Conservation (phyloP, 2,888 invertebrate species). For the Carpatolechia fugitivella region DNA sequence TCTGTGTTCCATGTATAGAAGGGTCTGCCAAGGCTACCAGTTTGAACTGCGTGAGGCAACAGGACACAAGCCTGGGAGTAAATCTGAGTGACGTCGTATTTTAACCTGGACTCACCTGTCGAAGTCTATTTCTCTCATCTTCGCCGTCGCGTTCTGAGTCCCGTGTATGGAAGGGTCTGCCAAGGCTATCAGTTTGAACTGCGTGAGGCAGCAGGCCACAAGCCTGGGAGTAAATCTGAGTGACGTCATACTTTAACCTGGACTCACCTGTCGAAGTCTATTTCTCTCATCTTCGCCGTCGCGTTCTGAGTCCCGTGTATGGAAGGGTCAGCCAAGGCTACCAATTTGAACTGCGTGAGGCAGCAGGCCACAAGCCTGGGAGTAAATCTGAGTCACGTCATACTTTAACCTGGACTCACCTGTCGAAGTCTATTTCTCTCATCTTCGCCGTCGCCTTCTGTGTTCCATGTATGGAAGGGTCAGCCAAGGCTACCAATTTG, state of each 20-base stretch:
- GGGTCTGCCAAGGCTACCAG: constrained; percentile 90
- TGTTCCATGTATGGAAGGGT: constrained; percentile 90
- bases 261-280: constrained; percentile 7
- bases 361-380: too few species aligned
- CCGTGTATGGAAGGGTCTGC: constrained; percentile 94
- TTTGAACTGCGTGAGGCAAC: too few species aligned
- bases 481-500: constrained; percentile 86
- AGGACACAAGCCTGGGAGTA: too few species aligned
- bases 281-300: constrained; percentile 84
- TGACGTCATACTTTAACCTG: too few species aligned
- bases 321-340: constrained; percentile 91
- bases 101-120: constrained; percentile 4
- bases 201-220: too few species aligned
- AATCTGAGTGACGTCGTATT: too few species aligned
- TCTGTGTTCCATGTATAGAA: constrained; percentile 88
- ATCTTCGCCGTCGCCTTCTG: constrained; percentile 86
- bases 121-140: constrained; percentile 82
- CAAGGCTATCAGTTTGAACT: constrained; percentile 80
- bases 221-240: too few species aligned
- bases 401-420: neutral
- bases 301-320: constrained; percentile 91
- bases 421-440: constrained; percentile 71
- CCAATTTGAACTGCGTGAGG: constrained; percentile 49
- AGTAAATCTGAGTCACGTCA: too few species aligned
- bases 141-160: constrained; percentile 83